Evolutionary conservation across 2,797 vertebrate species (phyloP).

Genomic region (Periparus ater): DNA sequence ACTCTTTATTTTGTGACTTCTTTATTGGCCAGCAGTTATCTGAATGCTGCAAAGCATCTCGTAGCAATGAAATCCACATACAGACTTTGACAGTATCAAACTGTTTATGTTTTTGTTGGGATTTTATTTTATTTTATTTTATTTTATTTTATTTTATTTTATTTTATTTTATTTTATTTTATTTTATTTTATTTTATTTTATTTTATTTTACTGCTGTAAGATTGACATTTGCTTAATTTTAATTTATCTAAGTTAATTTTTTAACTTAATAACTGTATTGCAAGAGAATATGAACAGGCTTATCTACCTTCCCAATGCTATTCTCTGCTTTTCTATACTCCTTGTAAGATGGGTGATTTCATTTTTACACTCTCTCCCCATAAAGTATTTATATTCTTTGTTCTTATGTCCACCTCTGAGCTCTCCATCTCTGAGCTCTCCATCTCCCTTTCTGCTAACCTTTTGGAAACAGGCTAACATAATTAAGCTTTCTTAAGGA

Average conservation of each 20-base stretch:
- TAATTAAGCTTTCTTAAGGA: neutral
- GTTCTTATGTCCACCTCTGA: neutral
- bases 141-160: too few species aligned
- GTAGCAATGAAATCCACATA: neutral
- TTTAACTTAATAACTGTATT: neutral
- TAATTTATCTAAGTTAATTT: neutral
- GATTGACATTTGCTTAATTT: neutral
- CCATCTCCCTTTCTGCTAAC: neutral
- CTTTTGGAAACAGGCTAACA: neutral
- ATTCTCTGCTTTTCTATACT: neutral
- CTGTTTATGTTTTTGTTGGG: neutral
- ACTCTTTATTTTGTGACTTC: neutral
- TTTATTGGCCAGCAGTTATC: neutral
- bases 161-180: too few species aligned
- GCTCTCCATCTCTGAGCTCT: neutral
- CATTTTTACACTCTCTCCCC: neutral
- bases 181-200: too few species aligned
- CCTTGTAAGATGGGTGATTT: neutral
- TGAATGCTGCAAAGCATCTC: neutral
- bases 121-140: too few species aligned
- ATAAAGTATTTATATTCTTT: neutral
- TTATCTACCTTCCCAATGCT: neutral
- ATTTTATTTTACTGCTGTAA: neutral
- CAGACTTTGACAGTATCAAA: neutral
- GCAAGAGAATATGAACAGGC: neutral